Percentiles rank a stretch among this genome's conserved stretches.
Evolutionary conservation across 2,888 invertebrate species (phyloP).

Genomic region (Cheiracanthium punctorium): DNA sequence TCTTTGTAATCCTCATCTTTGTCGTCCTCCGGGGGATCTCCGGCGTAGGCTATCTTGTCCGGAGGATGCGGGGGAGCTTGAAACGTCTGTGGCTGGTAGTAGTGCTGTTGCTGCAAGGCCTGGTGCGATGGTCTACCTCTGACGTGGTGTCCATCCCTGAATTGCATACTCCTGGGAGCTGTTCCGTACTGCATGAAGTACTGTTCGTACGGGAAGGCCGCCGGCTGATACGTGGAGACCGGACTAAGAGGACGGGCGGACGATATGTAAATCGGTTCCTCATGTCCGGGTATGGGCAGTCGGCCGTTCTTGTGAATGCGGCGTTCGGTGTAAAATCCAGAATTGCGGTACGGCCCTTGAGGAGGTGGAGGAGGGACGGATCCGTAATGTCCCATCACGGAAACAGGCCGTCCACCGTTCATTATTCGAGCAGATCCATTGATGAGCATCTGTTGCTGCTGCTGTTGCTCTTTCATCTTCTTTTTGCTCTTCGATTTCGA

Average conservation of each 20-base stretch:
- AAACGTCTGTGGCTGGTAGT: slow-evolving; percentile 57
- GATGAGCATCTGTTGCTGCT: slow-evolving; percentile 27
- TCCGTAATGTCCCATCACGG: slow-evolving; percentile 54
- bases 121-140: slow-evolving; percentile 21
- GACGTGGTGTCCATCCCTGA: slow-evolving; percentile 71
- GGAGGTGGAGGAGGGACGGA: slow-evolving; percentile 63
- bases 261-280: slow-evolving; percentile 73
- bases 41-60: slow-evolving; percentile 20
- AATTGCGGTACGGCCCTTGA: slow-evolving; percentile 41
- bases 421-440: slow-evolving; percentile 51
- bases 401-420: slow-evolving; percentile 59
- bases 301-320: slow-evolving; percentile 63
- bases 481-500: slow-evolving; percentile 62
- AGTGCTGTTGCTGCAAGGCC: slow-evolving; percentile 56
- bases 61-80: slow-evolving; percentile 72
- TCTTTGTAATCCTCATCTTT: slow-evolving; percentile 73
- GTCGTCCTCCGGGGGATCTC: slow-evolving; percentile 33
- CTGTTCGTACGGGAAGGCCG: slow-evolving; percentile 80
- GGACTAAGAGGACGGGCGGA: slow-evolving; percentile 77
- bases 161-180: slow-evolving; percentile 73
- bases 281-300: slow-evolving; percentile 65
- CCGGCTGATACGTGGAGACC: slow-evolving; percentile 81
- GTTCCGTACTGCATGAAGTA: slow-evolving; percentile 78
- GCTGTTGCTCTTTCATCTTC: slow-evolving; percentile 60
- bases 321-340: slow-evolving; percentile 68